phyloP scores from a whole-genome alignment of 1,140 invertebrate genomes.

The Drosophila virilis region DNA sequence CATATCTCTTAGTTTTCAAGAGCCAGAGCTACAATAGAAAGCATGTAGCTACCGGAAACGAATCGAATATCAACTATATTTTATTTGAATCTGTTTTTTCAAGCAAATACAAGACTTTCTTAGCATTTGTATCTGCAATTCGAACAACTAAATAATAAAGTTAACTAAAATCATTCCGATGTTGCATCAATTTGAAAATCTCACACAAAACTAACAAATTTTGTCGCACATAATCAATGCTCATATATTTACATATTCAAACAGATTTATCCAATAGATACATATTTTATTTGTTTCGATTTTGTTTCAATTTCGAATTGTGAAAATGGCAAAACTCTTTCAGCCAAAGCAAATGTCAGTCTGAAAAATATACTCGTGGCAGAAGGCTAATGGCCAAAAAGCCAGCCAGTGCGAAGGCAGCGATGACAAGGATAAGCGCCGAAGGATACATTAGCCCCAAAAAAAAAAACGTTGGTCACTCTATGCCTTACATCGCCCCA shows the following conservation, averaged over 20 bases:
- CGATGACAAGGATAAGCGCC: slow-evolving; percentile 27
- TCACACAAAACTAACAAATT: too few species aligned
- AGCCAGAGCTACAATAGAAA: too few species aligned
- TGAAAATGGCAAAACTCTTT: slow-evolving; percentile 30
- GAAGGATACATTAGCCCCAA: slow-evolving; percentile 40
- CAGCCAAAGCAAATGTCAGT: not conserved
- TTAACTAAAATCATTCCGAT: too few species aligned
- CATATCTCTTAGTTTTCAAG: too few species aligned
- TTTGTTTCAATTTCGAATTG: slow-evolving; percentile 11
- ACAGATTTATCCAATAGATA: not conserved
- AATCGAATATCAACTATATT: too few species aligned
- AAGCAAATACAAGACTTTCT: too few species aligned
- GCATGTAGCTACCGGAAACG: too few species aligned
- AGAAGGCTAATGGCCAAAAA: slow-evolving; percentile 28
- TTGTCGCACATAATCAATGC: too few species aligned
- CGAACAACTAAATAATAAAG: too few species aligned
- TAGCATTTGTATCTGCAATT: too few species aligned
- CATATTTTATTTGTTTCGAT: slow-evolving; percentile 8
- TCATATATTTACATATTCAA: not conserved
- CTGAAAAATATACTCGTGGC: slow-evolving; percentile 40
- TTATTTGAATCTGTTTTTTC: too few species aligned
- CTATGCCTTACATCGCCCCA: not conserved
- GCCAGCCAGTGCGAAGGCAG: slow-evolving; percentile 17
- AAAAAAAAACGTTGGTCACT: slow-evolving; percentile 24
- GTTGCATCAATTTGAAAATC: too few species aligned